Evolutionary conservation across 2,113 vertebrate species (phyloP), one percentile per base, ranked within the genome.

Genomic region (Porphyrio hochstetteri): DNA sequence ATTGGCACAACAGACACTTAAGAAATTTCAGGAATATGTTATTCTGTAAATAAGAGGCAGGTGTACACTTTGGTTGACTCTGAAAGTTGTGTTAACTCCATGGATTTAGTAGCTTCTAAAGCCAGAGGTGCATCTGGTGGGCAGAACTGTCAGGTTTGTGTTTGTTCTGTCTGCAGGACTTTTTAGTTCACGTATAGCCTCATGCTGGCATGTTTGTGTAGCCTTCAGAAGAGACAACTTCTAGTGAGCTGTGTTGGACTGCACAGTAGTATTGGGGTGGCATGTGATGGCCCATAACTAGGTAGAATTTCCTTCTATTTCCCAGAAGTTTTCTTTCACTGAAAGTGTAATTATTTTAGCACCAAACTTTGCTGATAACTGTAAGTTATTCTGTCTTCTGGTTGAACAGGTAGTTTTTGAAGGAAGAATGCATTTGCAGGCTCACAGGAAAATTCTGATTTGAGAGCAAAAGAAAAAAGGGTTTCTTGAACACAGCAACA

Each of bases 381-480:
- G 2, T 31, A 69, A 40, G 24, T 75, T 88, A 13, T 61, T 7
- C 13, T 63, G 4, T 68, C 8, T 46, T 76, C 20, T 77, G 28
- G 25, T 67, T 67, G 40, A 86, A 40, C 4, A 14, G 56, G n/a
- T 38, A 35, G 14, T 14, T 75, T 63, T 59, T 84, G 31, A 74
- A 78, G 42, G 42, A 88, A 46, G 27, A 59, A 53, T 56, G 40
- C 52, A 23, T 44, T 92, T 64, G 8, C 27, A 44, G 64, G 12
- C 40, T 84, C 12, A 14, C 16, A n/a, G 80, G 72, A 74, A 57
- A 69, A 28, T 10, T 86, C 1, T 0, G 13, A 16, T 33, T 2
- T 13, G 8, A 5, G 31, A 3, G 6, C 0, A 5, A 13, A 16
- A 10, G 25, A 7, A 21, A 27, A 15, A 36, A 20, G 6, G 18